Evolutionary conservation across 2,113 vertebrate genomes (phyloP), one percentile per base, ranked within the genome.

Genomic region (Sebastes fasciatus): DNA sequence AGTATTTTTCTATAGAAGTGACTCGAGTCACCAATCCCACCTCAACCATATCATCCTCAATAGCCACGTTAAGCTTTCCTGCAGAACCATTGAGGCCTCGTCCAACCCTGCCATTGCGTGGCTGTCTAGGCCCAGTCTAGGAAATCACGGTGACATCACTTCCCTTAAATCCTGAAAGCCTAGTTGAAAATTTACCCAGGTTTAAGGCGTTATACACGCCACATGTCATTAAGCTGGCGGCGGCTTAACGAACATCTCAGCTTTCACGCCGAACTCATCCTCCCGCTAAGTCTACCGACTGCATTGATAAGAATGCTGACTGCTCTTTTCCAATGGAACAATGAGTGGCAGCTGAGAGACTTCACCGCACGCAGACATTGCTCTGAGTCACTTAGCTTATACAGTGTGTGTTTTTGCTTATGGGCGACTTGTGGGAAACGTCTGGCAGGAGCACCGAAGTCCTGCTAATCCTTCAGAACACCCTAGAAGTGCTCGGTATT

Each of bases 121-220:
- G 58, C 74, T 80, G 82, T 85, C 64, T 67, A 54, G 79, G 57
- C 62, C 71, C 68, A 71, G 71, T 82, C 78, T 75, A 40, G 62
- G 79, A 88, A 89, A 87, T 91, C 83, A 77, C 74, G 62, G 78
- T 92, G 91, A 92, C 91, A 85, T 91, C 87, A 91, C 83, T 88
- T 89, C 83, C 74, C 57, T 45, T 61, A 78, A 89, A 89, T 91
- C 82, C 80, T 51, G 21, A 78, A 88, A 84, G 83, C 83, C 80
- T 79, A 70, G 79, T 84, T 86, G 83, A 84, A 93, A 90, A 88
- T 88, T 63, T 74, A 88, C 72, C 79, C 77, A 77, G 76, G 71
- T 86, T 86, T 80, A 82, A 83, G 54, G 51, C 42, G 48, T 82
- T 83, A 85, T 82, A 84, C 77, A 71, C 0, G 68, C 86, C 92